Percentiles rank a stretch among this genome's conserved stretches.
Evolutionary conservation across 2,797 vertebrate genomes (phyloP).

Genomic region (Uromys caudimaculatus): DNA sequence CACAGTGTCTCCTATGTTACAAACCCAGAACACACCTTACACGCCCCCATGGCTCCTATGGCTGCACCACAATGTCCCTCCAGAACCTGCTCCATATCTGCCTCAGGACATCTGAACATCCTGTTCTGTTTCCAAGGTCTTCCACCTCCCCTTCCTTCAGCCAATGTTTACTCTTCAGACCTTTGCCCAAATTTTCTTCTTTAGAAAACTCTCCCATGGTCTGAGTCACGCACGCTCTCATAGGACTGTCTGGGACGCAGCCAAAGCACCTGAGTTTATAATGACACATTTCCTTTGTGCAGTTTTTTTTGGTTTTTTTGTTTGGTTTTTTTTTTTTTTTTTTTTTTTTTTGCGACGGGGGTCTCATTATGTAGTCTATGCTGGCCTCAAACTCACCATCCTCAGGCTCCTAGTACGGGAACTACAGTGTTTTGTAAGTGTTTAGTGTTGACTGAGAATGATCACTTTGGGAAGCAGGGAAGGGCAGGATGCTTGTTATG

Average conservation of each 20-base stretch:
- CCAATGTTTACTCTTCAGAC: conserved; percentile 41
- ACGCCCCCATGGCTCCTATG: background rate
- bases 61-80: background rate
- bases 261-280: conserved; percentile 34
- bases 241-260: background rate
- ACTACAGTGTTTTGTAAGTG: background rate
- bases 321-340: too few relatives aligned
- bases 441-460: background rate
- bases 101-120: background rate
- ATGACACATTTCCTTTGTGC: conserved; percentile 11
- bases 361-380: background rate
- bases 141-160: background rate
- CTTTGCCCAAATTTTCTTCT: conserved; percentile 43
- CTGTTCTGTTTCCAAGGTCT: conserved; percentile 22
- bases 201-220: conserved; percentile 43
- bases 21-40: background rate
- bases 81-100: background rate
- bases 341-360: background rate
- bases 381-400: background rate
- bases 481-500: background rate
- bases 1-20: background rate
- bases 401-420: background rate
- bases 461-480: background rate
- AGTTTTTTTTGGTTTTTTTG: too few relatives aligned
- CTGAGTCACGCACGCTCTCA: background rate